Base-by-base conservation (phyloP, 2,113 vertebrate genomes). In the Syngnathus typhle region DNA sequence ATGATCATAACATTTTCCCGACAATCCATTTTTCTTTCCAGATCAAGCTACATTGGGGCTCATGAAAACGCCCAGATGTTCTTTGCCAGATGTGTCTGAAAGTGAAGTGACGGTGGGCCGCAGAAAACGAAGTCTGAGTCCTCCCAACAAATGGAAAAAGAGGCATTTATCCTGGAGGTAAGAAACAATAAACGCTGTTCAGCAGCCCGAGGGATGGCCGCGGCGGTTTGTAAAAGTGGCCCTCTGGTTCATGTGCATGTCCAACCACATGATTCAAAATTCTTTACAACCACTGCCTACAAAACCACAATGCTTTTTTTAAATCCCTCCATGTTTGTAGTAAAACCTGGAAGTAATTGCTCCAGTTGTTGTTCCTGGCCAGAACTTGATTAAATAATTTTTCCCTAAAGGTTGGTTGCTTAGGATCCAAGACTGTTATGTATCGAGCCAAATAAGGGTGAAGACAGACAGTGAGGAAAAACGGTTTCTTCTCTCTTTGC, bases 151-250 rank as follows among this genome's bases (percentile, higher is more conserved):
- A 79, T 98, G 96, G 97, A 92, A 85, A 80, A 98, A 95, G 77
- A 93, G 94, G 71, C 97, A 95, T 81, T 89, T 99, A 58, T 98
- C 96, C 0, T 98, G 97, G 97, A 96, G 96, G 96, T 99, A 77
- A 49, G 76, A 13, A 44, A 51, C 39, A 63, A 43, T 60, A 13
- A 62, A 62, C 39, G 23, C 11, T 27, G 23, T 8, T 12, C 11
- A 32, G 37, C 18, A 41, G 37, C 37, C 16, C 18, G 18, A 11
- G 19, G 59, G n/a, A 38, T 38, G 16, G 10, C 36, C 56, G 7
- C 56, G 19, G 18, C 18, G 18, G 36, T 37, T 60, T 3, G 36
- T 60, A 60, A 56, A 54, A 32, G 4, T 39, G 16, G 58, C 58
- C 36, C 52, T 55, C 5, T 55, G 52, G 11, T 23, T 39, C 58